Evolutionary conservation across 2,113 vertebrate genomes (phyloP), one percentile per base, ranked within the genome.

Genomic region (Argyrosomus japonicus): DNA sequence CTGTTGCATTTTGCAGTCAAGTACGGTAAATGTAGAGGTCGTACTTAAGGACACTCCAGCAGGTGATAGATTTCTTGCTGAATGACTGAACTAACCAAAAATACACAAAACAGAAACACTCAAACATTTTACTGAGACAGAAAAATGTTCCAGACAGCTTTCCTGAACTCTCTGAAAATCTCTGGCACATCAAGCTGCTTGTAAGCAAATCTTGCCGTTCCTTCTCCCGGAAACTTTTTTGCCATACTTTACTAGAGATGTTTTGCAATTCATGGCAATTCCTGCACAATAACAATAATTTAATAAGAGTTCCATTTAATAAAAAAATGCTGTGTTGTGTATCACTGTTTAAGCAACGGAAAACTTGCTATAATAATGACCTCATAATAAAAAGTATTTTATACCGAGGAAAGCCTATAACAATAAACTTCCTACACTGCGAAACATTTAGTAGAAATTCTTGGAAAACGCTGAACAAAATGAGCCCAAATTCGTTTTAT

Each of bases 121-220:
- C 13, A 23, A 36, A 62, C 13, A 3, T 25, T 68, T 48, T 60
- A 67, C 10, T 65, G 29, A n/a, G 21, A 76, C 18, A 13, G 53
- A 32, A 51, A 40, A 75, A 56, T 48, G 53, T 79, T 72, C 64
- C 73, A 62, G 73, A 68, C 65, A 72, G 53, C 58, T 67, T 79
- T 63, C 67, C 78, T 79, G 36, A 79, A 77, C 68, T 57, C 73
- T 54, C 74, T 69, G 70, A 36, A 87, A 62, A 85, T 73, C 77
- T 57, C 51, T 50, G 72, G 83, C 77, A 84, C 51, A 57, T 84
- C 60, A 82, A 69, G 68, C 77, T 45, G 47, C 65, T 75, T 32
- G 2, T 83, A 45, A 62, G 67, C 81, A 83, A 69, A 60, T 36
- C 45, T 40, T 63, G 48, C 36, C 32, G 25, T 70, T 56, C 13